A percentile compares a stretch with the other conserved stretches of the same genome.
Evolutionary conservation across 1,140 invertebrate species (phyloP).

Genomic region (Reticulitermes speratus): DNA sequence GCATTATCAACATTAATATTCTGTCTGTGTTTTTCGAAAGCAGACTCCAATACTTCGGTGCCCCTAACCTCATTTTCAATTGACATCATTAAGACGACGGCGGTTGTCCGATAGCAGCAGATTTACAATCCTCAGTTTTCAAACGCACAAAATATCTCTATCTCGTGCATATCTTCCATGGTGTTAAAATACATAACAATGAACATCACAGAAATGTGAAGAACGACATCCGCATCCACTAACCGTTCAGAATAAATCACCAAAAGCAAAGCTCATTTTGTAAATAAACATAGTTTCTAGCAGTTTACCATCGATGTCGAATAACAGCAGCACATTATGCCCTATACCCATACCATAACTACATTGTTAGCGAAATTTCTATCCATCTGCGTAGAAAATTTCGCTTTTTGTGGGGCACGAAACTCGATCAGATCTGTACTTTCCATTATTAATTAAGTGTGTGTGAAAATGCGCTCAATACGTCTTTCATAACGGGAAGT

Average conservation of each 20-base stretch:
- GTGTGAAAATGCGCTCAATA: no score
- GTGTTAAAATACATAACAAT: neutral
- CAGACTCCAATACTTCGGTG: neutral
- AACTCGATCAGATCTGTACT: no score
- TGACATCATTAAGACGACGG: neutral
- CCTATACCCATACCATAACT: no score
- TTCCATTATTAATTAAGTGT: no score
- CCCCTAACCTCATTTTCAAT: neutral
- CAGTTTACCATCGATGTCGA: neutral
- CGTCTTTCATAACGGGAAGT: no score
- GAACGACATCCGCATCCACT: neutral
- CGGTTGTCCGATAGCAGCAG: neutral
- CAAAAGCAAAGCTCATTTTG: neutral
- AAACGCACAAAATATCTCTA: neutral
- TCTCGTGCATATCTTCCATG: neutral
- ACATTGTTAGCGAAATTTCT: no score
- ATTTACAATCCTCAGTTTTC: neutral
- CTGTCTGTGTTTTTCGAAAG: constrained; percentile 17
- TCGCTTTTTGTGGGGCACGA: no score
- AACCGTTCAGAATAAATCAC: neutral
- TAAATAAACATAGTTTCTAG: neutral
- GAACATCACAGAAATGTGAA: neutral
- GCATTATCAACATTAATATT: constrained; percentile 2
- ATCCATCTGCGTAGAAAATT: no score
- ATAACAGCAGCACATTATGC: neutral